Evolutionary conservation across 2,113 vertebrate species (phyloP), one percentile per base, ranked within the genome.

Genomic region (Brachionichthys hirsutus): DNA sequence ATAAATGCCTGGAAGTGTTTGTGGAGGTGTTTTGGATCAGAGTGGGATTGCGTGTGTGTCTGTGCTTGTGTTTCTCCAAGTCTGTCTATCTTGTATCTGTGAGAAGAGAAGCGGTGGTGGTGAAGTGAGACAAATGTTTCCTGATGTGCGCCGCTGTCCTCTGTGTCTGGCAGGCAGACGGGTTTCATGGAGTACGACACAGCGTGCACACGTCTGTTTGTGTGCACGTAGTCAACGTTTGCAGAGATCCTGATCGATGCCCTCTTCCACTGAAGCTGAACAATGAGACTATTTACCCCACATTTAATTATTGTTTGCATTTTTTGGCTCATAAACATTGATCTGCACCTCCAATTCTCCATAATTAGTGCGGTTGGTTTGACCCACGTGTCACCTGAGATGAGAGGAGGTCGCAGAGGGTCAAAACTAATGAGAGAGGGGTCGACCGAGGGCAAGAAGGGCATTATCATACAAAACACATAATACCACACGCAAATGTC

Each of bases 361-460:
- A 36, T 85, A 87, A 88, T 88, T 88, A 84, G 77, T 66, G 80
- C 13, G 48, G 84, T 84, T 77, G 77, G 72, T 75, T 81, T 82
- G 83, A 87, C 85, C 78, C n/a, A 16, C 0, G 18, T 80, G 88
- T 85, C 84, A 88, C 76, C 12, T 10, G 43, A 81, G 73, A 83
- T 82, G 86, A 87, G 78, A 78, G 71, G 50, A 81, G 85, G 80
- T 85, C 67, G 67, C 67, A 13, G 49, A 30, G 80, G 85, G 84
- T 90, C 79, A 81, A 61, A 75, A 63, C 85, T 91, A 92, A 92
- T 89, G 90, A 91, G 89, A 83, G 73, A 71, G 41, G 77, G 82
- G 54, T 77, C 42, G 75, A 88, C 87, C 54, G 7, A 54, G 73
- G 71, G 73, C 82, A 69, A 54, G 45, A 18, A 66, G 53, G 63